These are phyloP conservation scores for Gouania willdenowi DNA, from an alignment of 2,797 vertebrate genomes.

Conservation along the genomic window DNA sequence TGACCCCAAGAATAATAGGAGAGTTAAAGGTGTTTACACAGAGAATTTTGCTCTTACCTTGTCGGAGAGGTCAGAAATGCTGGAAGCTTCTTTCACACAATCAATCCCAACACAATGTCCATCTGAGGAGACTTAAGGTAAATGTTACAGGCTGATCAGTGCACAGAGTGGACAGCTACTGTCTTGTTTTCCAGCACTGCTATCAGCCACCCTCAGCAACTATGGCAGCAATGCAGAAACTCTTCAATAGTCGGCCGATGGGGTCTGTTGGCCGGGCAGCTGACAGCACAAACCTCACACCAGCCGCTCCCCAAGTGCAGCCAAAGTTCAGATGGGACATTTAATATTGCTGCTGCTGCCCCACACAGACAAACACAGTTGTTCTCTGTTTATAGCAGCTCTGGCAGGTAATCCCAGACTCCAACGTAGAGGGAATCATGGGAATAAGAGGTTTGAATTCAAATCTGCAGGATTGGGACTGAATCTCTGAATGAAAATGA, in stretches of 20 bases:
- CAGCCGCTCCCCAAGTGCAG: constrained; percentile 33
- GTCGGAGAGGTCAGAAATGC: constrained; percentile 5
- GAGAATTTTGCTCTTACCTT: constrained; percentile 45
- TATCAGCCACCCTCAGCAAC: constrained; percentile 65
- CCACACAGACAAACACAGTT: constrained; percentile 23
- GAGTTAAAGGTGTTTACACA: not conserved
- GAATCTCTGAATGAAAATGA: not conserved
- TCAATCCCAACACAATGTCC: not conserved
- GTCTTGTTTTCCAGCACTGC: constrained; percentile 57
- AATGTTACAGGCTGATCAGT: constrained; percentile 13
- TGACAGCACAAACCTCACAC: constrained; percentile 46
- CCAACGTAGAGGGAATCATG: not conserved
- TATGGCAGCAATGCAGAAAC: constrained; percentile 75
- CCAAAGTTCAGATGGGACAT: constrained; percentile 45
- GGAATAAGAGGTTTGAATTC: no score
- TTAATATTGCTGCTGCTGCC: constrained; percentile 30
- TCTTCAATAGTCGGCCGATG: constrained; percentile 57
- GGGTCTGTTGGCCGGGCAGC: constrained; percentile 61
- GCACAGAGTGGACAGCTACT: constrained; percentile 44
- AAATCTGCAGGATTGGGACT: no score
- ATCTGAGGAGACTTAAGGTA: constrained; percentile 11
- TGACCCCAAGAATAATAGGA: no score
- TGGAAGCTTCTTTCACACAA: constrained; percentile 8
- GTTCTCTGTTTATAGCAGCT: constrained; percentile 28
- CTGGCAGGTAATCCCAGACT: not conserved